Evolutionary conservation across 2,113 vertebrate species (phyloP).

Genomic region (Chiloscyllium plagiosum): DNA sequence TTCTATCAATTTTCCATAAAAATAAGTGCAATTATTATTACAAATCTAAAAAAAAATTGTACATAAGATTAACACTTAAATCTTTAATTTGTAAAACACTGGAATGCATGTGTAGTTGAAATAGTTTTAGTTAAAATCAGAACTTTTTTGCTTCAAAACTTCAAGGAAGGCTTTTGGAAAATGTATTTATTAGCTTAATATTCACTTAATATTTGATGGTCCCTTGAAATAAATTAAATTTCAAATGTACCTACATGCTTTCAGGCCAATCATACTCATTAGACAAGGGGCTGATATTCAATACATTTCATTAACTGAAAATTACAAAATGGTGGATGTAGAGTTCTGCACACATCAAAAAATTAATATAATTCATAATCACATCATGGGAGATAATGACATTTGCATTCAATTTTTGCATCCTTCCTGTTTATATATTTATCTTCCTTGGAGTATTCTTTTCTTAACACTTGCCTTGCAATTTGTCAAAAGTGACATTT

Average conservation of each 20-base stretch:
- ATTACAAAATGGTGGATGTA: constrained; percentile 3
- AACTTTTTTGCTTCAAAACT: not conserved
- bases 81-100: not conserved
- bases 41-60: not conserved
- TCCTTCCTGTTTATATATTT: not conserved
- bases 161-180: not conserved
- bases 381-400: too few species aligned
- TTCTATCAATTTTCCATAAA: not conserved
- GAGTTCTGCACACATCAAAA: not conserved
- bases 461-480: not conserved
- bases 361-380: not conserved
- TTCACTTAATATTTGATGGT: not conserved
- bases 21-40: not conserved
- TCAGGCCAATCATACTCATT: not conserved
- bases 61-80: not conserved
- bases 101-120: not conserved
- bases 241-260: not conserved
- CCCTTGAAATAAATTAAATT: not conserved
- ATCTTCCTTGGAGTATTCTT: not conserved
- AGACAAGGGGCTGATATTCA: not conserved
- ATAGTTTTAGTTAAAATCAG: not conserved
- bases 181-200: not conserved
- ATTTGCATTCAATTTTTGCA: too few species aligned
- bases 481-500: not conserved
- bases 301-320: not conserved